Evolutionary conservation across 2,113 vertebrate species (phyloP).

Genomic region (Protomyctophum bolini): DNA sequence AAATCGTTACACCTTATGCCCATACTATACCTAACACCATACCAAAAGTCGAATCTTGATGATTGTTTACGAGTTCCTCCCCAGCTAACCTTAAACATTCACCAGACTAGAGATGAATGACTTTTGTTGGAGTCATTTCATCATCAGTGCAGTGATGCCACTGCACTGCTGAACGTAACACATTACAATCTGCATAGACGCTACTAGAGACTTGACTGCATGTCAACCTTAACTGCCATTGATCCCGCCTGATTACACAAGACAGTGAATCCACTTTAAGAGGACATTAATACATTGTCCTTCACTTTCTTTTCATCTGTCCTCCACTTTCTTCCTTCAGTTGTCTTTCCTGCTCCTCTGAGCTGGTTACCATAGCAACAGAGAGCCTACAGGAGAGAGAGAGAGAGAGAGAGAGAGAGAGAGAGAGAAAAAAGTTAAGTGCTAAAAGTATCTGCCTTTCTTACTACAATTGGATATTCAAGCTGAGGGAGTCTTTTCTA

Average conservation of each 20-base stretch:
- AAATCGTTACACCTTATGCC: too few relatives aligned
- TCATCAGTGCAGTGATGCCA: not conserved
- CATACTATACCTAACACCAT: too few relatives aligned
- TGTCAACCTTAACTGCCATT: too few relatives aligned
- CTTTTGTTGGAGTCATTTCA: not conserved
- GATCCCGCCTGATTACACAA: too few relatives aligned
- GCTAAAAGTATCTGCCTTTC: slow-evolving; percentile 18
- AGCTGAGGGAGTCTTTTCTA: slow-evolving; percentile 13
- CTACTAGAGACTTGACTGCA: too few relatives aligned
- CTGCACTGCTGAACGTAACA: not conserved
- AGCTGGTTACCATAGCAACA: slow-evolving; percentile 68
- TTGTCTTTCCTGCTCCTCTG: slow-evolving; percentile 51
- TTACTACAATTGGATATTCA: not conserved
- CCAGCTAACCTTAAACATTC: too few relatives aligned
- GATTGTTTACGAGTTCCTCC: too few relatives aligned
- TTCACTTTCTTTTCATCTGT: slow-evolving; percentile 14
- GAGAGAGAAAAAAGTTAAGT: slow-evolving; percentile 24
- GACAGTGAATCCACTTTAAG: too few relatives aligned
- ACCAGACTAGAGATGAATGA: too few relatives aligned
- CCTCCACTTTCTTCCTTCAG: slow-evolving; percentile 41
- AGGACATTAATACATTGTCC: not conserved
- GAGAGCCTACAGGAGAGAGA: slow-evolving; percentile 28
- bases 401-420: not conserved
- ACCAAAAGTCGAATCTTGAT: too few relatives aligned
- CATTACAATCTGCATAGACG: too few relatives aligned